Evolutionary conservation across 2,888 invertebrate genomes (phyloP).

Genomic region (Hipparchia semele): DNA sequence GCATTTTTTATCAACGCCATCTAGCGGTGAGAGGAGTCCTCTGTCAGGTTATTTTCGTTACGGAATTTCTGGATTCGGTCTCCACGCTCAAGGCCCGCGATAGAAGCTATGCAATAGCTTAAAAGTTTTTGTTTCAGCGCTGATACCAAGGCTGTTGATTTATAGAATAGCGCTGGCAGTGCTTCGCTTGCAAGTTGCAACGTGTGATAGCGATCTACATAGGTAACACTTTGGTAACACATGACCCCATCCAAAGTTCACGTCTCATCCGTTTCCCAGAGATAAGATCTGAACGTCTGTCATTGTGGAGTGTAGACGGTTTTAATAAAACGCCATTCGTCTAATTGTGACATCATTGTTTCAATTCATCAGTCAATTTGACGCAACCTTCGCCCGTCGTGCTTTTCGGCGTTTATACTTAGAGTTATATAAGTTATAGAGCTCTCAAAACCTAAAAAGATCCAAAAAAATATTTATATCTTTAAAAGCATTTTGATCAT

Average conservation of each 20-base stretch:
- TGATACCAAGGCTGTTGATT: not conserved
- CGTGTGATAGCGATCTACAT: slow-evolving; percentile 35
- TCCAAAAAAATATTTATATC: too few relatives aligned
- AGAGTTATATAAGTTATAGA: slow-evolving; percentile 32
- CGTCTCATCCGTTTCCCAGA: slow-evolving; percentile 51
- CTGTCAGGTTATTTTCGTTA: too few relatives aligned
- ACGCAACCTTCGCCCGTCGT: slow-evolving; percentile 58
- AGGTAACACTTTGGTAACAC: slow-evolving; percentile 38
- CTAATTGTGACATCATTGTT: slow-evolving; percentile 77
- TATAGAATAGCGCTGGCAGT: not conserved
- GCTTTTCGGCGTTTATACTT: slow-evolving; percentile 34
- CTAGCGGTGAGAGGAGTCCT: too few relatives aligned
- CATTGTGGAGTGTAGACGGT: slow-evolving; percentile 49
- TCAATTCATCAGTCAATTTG: slow-evolving; percentile 68
- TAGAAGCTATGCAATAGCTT: too few relatives aligned
- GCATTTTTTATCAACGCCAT: too few relatives aligned
- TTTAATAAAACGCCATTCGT: slow-evolving; percentile 53
- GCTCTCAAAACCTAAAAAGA: not conserved
- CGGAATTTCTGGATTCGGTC: too few relatives aligned
- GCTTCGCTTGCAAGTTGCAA: slow-evolving; percentile 15
- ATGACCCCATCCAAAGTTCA: slow-evolving; percentile 44
- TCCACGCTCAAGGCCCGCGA: too few relatives aligned
- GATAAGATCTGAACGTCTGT: slow-evolving; percentile 59
- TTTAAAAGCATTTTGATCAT: too few relatives aligned
- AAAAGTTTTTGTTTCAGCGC: not conserved